Conservation (phyloP, 2,113 vertebrate genomes). For the Haliaeetus leucogaster region DNA sequence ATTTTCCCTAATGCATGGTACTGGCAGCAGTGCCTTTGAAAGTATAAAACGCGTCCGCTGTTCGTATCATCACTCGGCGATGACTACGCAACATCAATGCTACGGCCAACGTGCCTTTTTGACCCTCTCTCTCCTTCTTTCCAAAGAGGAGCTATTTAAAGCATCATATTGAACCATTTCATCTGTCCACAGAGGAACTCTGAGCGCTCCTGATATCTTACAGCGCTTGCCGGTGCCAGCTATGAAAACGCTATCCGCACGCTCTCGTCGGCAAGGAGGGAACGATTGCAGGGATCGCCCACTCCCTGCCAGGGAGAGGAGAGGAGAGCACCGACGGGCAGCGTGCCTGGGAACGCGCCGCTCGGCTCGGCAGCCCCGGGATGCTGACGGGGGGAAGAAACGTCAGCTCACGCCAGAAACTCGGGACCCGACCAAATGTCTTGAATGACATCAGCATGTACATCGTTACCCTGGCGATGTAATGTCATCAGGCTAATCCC, state of each 20-base stretch:
- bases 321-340: rapidly evolving
- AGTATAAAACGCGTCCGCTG: background rate
- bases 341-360: background rate
- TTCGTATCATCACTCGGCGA: background rate
- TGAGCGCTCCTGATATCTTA: background rate
- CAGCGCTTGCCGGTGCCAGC: background rate
- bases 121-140: background rate
- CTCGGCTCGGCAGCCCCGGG: background rate
- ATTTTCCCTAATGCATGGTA: background rate
- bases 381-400: background rate
- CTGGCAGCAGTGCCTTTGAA: background rate
- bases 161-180: background rate
- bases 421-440: background rate
- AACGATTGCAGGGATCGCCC: background rate
- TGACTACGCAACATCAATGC: background rate
- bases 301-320: background rate
- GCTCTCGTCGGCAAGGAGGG: background rate
- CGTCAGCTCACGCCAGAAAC: background rate
- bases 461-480: background rate
- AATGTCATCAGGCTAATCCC: background rate
- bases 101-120: background rate
- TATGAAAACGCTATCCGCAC: background rate
- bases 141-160: constrained; percentile 4
- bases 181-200: background rate
- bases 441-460: background rate